phyloP scores from a whole-genome alignment of 2,113 vertebrate genomes.

The Platichthys flesus region DNA sequence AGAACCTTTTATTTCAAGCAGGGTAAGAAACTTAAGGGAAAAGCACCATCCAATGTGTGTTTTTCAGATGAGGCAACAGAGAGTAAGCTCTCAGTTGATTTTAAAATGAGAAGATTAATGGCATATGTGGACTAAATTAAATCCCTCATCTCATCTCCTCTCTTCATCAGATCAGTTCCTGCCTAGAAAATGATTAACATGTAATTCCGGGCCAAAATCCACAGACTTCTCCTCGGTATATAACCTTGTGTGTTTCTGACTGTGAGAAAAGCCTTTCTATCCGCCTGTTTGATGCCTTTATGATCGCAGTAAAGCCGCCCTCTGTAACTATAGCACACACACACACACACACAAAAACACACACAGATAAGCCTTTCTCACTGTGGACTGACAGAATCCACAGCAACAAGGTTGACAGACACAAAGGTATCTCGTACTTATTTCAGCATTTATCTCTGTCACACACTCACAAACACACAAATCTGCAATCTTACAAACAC shows the following conservation, averaged over 20 bases:
- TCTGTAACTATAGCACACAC: conserved; percentile 11
- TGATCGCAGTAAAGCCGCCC: conserved; percentile 55
- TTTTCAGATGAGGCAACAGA: neutral
- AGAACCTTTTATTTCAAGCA: neutral
- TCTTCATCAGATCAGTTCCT: neutral
- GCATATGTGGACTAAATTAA: neutral
- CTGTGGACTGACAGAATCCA: conserved; percentile 21
- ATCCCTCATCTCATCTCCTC: neutral
- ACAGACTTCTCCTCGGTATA: neutral
- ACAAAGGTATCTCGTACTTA: conserved; percentile 18
- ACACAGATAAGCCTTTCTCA: conserved; percentile 27
- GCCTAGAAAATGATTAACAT: neutral
- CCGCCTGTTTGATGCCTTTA: conserved; percentile 30
- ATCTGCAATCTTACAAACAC: neutral
- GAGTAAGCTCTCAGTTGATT: neutral
- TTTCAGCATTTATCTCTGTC: conserved; percentile 25
- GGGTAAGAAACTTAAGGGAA: too few relatives aligned
- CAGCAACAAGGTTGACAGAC: conserved; percentile 18
- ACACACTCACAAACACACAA: conserved; percentile 1
- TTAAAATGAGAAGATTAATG: neutral
- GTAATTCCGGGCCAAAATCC: neutral
- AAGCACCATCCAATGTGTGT: neutral
- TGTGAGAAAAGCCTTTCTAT: conserved; percentile 18
- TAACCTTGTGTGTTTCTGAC: neutral
- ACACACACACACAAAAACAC: neutral